Conservation (phyloP, 2,797 vertebrate species). For the Xenentodon cancila region DNA sequence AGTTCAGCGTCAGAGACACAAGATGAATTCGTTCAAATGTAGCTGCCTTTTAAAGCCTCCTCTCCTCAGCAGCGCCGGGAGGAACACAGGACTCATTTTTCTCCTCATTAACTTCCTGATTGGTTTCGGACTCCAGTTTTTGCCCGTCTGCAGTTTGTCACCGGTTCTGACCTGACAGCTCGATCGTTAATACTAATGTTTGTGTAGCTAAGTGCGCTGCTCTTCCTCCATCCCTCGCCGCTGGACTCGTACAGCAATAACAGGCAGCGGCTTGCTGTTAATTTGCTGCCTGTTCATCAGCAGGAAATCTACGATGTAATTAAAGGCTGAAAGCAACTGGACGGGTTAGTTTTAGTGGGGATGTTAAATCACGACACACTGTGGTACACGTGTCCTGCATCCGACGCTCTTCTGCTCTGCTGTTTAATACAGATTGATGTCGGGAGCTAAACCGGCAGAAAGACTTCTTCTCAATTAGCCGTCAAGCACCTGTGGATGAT, state of each 20-base stretch:
- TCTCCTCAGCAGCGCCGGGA: slow-evolving; percentile 70
- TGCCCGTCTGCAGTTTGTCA: slow-evolving; percentile 94
- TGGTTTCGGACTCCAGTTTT: slow-evolving; percentile 95
- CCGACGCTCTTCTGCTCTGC: slow-evolving; percentile 68
- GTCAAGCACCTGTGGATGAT: slow-evolving; percentile 5
- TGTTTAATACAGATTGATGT: slow-evolving; percentile 81
- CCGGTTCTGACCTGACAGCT: slow-evolving; percentile 90
- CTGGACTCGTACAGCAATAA: slow-evolving; percentile 88
- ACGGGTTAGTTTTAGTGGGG: slow-evolving; percentile 79
- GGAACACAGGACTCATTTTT: slow-evolving; percentile 89
- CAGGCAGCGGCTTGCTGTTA: slow-evolving; percentile 82
- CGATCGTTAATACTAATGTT: slow-evolving; percentile 99
- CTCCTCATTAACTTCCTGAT: slow-evolving; percentile 99
- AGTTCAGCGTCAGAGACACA: neutral
- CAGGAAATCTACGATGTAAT: slow-evolving; percentile 93
- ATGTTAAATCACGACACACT: slow-evolving; percentile 82
- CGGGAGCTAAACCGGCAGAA: slow-evolving; percentile 31
- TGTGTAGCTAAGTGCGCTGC: slow-evolving; percentile 95
- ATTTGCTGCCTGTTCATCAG: slow-evolving; percentile 93
- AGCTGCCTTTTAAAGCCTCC: slow-evolving; percentile 49
- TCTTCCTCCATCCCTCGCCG: slow-evolving; percentile 74
- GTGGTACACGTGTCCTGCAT: slow-evolving; percentile 75
- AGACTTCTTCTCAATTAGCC: slow-evolving; percentile 46
- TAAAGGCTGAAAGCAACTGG: slow-evolving; percentile 83
- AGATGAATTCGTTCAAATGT: neutral